Base-by-base conservation (phyloP, 2,888 invertebrate species). In the Boloria selene region DNA sequence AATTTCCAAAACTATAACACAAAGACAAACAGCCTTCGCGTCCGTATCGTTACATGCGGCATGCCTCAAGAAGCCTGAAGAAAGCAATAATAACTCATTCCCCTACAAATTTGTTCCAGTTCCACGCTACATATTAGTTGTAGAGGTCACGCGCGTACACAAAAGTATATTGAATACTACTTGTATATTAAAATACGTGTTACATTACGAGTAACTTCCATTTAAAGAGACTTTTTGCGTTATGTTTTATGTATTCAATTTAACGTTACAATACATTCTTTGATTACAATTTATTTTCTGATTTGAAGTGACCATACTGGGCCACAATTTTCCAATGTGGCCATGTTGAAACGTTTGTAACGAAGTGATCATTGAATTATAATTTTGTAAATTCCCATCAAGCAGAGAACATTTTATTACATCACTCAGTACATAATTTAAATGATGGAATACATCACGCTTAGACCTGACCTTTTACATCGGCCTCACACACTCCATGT, bases 401-500 rank as follows among this genome's bases (percentile, higher is more conserved):
- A 38, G 10, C 10, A 38, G 2, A 38, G 31, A 38, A 38, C 10
- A 38, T 10, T 38, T 38, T 38, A 38, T 38, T 7, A 38, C 31
- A 38, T 10, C 10, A 38, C 10, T 38, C 31, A 38, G 7, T 7
- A 38, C 31, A 38, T 38, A 55, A 55, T 44, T 44, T 44, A n/a
- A 18, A 31, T 16, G 16, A 53, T 31, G 31, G n/a, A n/a, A 45
- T 13, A 49, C 49, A 59, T 47, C 49, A 49, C 49, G 4, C 49
- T 17, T 16, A 31, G 59, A 49, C 52, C 58, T 31, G 58, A 51
- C 62, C 53, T 52, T 44, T 22, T 45, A 31, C 52, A 53, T 49
- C 65, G 61, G 54, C 65, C 61, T 68, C 61, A 53, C 45, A 42
- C 65, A 54, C 58, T 17, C 62, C 52, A 38, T 54, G 54, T 62